These are phyloP conservation scores for Euura lappo DNA, from an alignment of 1,140 invertebrate species.

Conservation along the genomic window DNA sequence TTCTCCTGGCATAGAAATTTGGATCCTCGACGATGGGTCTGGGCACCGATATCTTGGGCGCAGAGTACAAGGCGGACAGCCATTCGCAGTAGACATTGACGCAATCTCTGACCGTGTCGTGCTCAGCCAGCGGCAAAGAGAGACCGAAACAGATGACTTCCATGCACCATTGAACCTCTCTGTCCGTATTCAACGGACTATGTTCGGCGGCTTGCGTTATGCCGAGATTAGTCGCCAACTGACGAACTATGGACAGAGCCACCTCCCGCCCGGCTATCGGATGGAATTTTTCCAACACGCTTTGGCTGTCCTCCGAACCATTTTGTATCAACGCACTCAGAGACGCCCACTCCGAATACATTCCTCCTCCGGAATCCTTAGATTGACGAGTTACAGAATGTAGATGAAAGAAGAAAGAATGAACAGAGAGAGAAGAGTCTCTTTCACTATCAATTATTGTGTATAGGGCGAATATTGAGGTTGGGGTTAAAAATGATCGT, in stretches of 20 bases:
- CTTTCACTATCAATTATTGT: too few relatives aligned
- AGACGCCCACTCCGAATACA: constrained; percentile 89
- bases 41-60: constrained; percentile 84
- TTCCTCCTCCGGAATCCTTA: constrained; percentile 65
- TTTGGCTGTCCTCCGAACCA: constrained; percentile 71
- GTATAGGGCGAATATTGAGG: too few relatives aligned
- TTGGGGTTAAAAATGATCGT: too few relatives aligned
- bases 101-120: constrained; percentile 94
- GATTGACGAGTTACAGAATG: too few relatives aligned
- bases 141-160: constrained; percentile 94
- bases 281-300: constrained; percentile 88
- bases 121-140: constrained; percentile 86
- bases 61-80: constrained; percentile 85
- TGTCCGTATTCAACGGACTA: constrained; percentile 75
- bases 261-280: constrained; percentile 80
- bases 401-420: not conserved
- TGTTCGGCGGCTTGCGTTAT: constrained; percentile 78
- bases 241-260: constrained; percentile 81
- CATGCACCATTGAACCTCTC: constrained; percentile 91
- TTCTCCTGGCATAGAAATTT: constrained; percentile 89
- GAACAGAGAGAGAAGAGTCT: too few relatives aligned
- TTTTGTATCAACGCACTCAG: constrained; percentile 72
- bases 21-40: constrained; percentile 87
- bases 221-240: constrained; percentile 78
- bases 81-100: constrained; percentile 97